A percentile compares a stretch with the other conserved stretches of the same genome.
These are phyloP conservation scores for Hypsopygia costalis DNA, from an alignment of 2,888 invertebrate species.

Conservation along the genomic window DNA sequence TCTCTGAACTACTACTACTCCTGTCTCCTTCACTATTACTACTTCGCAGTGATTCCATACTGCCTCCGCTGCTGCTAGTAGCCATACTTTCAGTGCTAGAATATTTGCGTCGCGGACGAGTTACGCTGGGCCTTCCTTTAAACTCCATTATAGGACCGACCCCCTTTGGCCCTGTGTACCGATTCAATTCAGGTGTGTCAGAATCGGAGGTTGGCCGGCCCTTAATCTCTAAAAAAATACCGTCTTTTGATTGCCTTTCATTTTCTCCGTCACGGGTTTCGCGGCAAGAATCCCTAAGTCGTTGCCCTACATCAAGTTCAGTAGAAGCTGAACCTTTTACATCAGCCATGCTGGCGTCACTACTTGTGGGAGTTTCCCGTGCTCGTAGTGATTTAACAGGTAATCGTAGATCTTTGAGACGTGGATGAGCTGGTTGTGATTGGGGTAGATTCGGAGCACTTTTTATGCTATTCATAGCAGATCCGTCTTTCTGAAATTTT, in stretches of 20 bases:
- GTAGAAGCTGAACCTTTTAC: conserved; percentile 74
- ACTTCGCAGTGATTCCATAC: conserved; percentile 92
- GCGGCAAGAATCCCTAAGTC: conserved; percentile 70
- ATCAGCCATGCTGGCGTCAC: conserved; percentile 83
- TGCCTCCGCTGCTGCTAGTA: conserved; percentile 92
- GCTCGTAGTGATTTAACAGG: conserved; percentile 86
- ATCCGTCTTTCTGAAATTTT: conserved; percentile 87
- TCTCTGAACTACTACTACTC: conserved; percentile 92
- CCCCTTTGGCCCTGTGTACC: conserved; percentile 78
- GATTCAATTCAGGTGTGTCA: conserved; percentile 77
- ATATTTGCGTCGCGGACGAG: conserved; percentile 81
- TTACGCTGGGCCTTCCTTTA: conserved; percentile 80
- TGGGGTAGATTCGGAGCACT: conserved; percentile 89
- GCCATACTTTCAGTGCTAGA: conserved; percentile 94
- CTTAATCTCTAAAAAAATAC: conserved; percentile 87
- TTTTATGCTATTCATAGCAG: conserved; percentile 88
- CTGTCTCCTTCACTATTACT: conserved; percentile 93
- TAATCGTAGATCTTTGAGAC: conserved; percentile 86
- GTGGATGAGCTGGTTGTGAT: conserved; percentile 83
- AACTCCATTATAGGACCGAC: conserved; percentile 82
- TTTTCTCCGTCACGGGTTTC: conserved; percentile 84
- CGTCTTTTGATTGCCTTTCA: conserved; percentile 84
- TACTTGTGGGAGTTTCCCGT: conserved; percentile 81
- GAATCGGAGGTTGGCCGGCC: conserved; percentile 83
- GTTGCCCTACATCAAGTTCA: conserved; percentile 73